A percentile compares a stretch with the other conserved stretches of the same genome.
Evolutionary conservation across 2,797 vertebrate genomes (phyloP).

Genomic region (Syndactyla subalaris): DNA sequence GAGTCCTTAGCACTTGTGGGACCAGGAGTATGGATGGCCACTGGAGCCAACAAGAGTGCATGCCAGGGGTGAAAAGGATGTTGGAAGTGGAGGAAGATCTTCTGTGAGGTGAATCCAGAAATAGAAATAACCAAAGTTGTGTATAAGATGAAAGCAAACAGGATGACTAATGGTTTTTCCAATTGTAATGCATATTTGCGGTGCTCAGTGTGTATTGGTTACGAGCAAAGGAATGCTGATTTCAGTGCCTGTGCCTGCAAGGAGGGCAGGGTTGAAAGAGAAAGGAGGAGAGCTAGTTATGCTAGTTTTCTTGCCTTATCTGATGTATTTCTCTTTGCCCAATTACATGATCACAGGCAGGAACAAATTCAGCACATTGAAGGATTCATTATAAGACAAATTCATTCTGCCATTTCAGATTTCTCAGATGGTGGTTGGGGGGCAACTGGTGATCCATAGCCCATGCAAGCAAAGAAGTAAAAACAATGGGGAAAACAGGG

Average conservation of each 20-base stretch:
- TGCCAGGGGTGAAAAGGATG: accelerated
- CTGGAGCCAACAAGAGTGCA: background rate
- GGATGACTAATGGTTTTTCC: background rate
- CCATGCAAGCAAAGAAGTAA: background rate
- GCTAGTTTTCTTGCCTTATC: background rate
- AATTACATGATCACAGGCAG: background rate
- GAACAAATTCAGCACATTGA: background rate
- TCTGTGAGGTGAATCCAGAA: background rate
- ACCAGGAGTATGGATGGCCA: background rate
- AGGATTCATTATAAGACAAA: background rate
- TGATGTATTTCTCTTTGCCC: background rate
- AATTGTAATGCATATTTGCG: accelerated
- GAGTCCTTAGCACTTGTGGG: background rate
- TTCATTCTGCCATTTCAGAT: background rate
- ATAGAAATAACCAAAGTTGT: background rate
- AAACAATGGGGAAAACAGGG: background rate
- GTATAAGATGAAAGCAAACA: background rate
- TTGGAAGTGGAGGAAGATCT: background rate
- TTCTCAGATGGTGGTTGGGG: background rate
- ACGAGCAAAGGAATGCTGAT: background rate
- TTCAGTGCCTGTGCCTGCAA: background rate
- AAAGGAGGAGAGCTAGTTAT: background rate
- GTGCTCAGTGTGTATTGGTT: background rate
- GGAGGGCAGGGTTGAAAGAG: background rate
- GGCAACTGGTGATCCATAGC: background rate